Evolutionary conservation across 2,888 invertebrate species (phyloP).

Genomic region (Hemithea aestivaria): DNA sequence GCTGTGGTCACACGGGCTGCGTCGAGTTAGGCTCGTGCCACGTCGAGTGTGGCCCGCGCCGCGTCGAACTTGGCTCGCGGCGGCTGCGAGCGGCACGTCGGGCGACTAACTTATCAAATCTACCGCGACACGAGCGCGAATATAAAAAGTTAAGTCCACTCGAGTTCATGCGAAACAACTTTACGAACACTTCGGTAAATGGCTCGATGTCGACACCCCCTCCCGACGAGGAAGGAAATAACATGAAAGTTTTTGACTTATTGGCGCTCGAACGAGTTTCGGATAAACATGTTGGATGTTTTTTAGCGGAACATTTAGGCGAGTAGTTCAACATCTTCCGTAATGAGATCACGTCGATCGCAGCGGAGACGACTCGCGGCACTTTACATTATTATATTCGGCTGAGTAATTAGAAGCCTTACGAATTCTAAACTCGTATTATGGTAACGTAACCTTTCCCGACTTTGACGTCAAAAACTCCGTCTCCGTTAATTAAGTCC

Average conservation of each 20-base stretch:
- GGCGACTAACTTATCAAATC: conserved; percentile 44
- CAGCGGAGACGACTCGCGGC: too few species aligned
- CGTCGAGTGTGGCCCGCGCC: not conserved
- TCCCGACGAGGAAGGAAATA: conserved; percentile 42
- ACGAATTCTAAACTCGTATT: too few species aligned
- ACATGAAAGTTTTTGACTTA: conserved; percentile 65
- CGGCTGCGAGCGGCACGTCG: conserved; percentile 1
- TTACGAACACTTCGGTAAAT: conserved; percentile 64
- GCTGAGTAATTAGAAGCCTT: not conserved
- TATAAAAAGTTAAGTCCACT: conserved; percentile 59
- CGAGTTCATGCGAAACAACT: conserved; percentile 61
- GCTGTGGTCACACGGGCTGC: too few species aligned
- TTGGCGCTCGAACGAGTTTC: conserved; percentile 37
- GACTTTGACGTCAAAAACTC: not conserved
- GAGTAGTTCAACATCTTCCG: conserved; percentile 49
- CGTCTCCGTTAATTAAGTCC: conserved; percentile 25
- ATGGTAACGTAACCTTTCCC: not conserved
- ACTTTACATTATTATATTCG: too few species aligned
- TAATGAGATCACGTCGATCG: conserved; percentile 41
- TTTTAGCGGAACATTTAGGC: conserved; percentile 54
- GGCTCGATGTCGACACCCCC: conserved; percentile 56
- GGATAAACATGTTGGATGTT: conserved; percentile 66
- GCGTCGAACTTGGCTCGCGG: not conserved
- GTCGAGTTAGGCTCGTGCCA: too few species aligned
- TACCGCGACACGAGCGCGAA: conserved; percentile 43